These are phyloP conservation scores for Yasuhikotakia modesta DNA, from an alignment of 2,797 vertebrate genomes.

Conservation along the genomic window DNA sequence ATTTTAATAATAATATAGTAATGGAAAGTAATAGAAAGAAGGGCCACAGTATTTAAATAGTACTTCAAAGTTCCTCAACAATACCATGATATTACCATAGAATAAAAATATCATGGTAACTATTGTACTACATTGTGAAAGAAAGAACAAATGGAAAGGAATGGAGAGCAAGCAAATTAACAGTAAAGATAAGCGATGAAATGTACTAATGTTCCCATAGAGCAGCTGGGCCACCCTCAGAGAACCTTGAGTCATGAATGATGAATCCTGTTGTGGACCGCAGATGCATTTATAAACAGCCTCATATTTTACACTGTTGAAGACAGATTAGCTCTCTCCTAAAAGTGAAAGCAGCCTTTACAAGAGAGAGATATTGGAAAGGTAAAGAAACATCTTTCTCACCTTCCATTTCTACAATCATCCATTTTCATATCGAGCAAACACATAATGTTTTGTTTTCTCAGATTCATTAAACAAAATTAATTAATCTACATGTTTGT, in stretches of 20 bases:
- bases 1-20: too few species aligned
- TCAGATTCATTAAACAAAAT: conserved; percentile 22
- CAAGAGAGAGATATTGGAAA: conserved; percentile 11
- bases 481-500: background rate
- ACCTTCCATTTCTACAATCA: conserved; percentile 4
- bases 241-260: conserved; percentile 69
- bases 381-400: conserved; percentile 31
- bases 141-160: background rate
- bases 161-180: background rate
- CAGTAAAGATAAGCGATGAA: conserved; percentile 12
- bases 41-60: background rate
- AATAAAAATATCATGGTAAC: too few species aligned
- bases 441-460: conserved; percentile 43
- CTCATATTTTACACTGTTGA: conserved; percentile 63
- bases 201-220: conserved; percentile 36
- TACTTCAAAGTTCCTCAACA: background rate
- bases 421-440: conserved; percentile 47
- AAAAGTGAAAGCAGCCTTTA: too few species aligned
- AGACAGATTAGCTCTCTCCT: conserved; percentile 45
- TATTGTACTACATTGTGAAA: background rate
- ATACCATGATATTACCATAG: too few species aligned
- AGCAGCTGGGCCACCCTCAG: conserved; percentile 65
- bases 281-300: conserved; percentile 65
- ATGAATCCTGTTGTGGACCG: conserved; percentile 67
- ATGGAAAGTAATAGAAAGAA: too few species aligned